Conservation (phyloP, 2,113 vertebrate genomes). For the Plectropomus leopardus region DNA sequence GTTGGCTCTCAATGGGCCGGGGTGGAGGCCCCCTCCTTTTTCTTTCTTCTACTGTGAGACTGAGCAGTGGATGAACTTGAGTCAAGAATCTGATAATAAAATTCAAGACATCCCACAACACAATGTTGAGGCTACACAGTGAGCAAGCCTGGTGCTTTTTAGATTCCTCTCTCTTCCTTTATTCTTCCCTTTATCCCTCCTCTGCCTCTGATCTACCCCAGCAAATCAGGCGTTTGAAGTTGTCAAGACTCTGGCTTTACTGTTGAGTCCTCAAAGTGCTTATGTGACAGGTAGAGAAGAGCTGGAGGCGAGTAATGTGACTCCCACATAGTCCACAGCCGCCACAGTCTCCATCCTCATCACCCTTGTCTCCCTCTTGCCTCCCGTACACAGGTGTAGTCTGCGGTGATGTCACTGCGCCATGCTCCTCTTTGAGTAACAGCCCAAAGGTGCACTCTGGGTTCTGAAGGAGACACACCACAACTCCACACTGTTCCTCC, state of each 20-base stretch:
- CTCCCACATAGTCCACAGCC: constrained; percentile 63
- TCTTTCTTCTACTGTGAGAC: constrained; percentile 22
- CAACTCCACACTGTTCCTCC: constrained; percentile 31
- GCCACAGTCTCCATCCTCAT: constrained; percentile 53
- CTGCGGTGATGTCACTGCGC: constrained; percentile 63
- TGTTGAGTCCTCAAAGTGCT: constrained; percentile 76
- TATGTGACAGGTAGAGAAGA: constrained; percentile 75
- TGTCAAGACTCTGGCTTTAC: constrained; percentile 65
- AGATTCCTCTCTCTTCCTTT: constrained; percentile 48
- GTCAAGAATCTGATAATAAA: constrained; percentile 58
- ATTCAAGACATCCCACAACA: constrained; percentile 53
- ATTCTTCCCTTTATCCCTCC: constrained; percentile 55
- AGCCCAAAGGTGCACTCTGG: constrained; percentile 68
- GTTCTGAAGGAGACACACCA: constrained; percentile 41
- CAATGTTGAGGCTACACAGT: constrained; percentile 39
- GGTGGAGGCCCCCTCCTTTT: constrained; percentile 8
- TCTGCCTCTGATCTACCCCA: constrained; percentile 66
- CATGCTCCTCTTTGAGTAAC: constrained; percentile 58
- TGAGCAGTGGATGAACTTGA: constrained; percentile 41
- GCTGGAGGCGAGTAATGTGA: constrained; percentile 73
- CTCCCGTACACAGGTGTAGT: constrained; percentile 24
- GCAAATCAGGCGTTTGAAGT: constrained; percentile 77
- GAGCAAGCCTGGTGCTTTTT: constrained; percentile 48
- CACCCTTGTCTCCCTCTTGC: constrained; percentile 39
- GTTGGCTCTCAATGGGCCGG: constrained; percentile 60